These are phyloP conservation scores for Osmoderma eremita DNA, from an alignment of 2,888 invertebrate genomes.

Conservation along the genomic window DNA sequence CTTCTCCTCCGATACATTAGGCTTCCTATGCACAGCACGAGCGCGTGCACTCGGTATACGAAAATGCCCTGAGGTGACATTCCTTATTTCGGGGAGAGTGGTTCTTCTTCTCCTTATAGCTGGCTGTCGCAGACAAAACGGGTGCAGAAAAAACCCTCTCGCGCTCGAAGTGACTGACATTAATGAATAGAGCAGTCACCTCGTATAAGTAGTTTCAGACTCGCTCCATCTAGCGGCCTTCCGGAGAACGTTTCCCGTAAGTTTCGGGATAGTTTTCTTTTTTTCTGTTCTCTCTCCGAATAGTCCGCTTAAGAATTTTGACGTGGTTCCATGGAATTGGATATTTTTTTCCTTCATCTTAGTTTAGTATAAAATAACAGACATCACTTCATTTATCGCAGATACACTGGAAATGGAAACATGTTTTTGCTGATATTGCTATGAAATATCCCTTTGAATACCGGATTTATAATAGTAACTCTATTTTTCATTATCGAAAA, in stretches of 20 bases:
- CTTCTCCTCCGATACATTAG: too few species aligned
- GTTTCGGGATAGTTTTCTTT: background rate
- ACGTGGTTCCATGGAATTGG: background rate
- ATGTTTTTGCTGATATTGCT: too few species aligned
- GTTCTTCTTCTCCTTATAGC: too few species aligned
- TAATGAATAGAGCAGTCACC: slow-evolving; percentile 16
- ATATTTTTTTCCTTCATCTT: too few species aligned
- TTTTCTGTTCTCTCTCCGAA: background rate
- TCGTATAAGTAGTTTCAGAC: slow-evolving; percentile 2
- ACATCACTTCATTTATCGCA: too few species aligned
- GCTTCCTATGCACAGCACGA: too few species aligned
- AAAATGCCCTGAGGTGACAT: background rate
- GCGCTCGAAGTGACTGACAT: slow-evolving; percentile 3
- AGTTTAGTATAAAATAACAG: too few species aligned
- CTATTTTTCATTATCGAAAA: too few species aligned
- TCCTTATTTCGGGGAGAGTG: background rate
- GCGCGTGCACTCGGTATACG: too few species aligned
- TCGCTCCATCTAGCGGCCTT: background rate
- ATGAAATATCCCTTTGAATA: too few species aligned
- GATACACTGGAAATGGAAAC: too few species aligned
- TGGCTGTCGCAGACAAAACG: slow-evolving; percentile 4
- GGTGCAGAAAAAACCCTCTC: background rate
- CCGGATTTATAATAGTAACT: too few species aligned
- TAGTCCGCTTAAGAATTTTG: background rate
- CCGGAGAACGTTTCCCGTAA: background rate